phyloP scores from a whole-genome alignment of 2,113 vertebrate genomes.

The Argyrosomus japonicus region DNA sequence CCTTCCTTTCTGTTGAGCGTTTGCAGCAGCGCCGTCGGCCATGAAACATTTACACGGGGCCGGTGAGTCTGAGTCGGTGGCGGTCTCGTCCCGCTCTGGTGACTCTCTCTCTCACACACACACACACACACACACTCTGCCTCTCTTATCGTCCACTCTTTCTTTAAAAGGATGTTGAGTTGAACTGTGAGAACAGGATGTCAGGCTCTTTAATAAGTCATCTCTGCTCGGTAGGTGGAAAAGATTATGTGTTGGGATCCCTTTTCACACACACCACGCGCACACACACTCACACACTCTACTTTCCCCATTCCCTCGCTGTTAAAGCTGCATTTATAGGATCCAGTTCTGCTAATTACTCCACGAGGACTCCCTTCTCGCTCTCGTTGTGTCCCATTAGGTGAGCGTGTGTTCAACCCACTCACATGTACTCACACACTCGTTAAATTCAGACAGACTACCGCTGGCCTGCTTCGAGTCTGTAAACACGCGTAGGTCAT shows the following conservation, averaged over 20 bases:
- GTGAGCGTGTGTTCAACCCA: neutral
- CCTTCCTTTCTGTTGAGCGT: neutral
- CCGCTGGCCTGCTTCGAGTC: slow-evolving; percentile 47
- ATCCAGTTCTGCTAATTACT: slow-evolving; percentile 71
- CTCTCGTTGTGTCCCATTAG: slow-evolving; percentile 47
- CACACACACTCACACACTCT: neutral
- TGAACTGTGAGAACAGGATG: slow-evolving; percentile 46
- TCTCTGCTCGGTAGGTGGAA: slow-evolving; percentile 44
- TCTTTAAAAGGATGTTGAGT: slow-evolving; percentile 19
- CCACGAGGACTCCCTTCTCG: slow-evolving; percentile 32
- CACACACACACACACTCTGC: neutral
- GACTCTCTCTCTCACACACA: slow-evolving; percentile 13
- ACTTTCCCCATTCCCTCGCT: slow-evolving; percentile 16
- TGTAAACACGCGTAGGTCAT: slow-evolving; percentile 75
- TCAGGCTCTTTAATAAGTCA: slow-evolving; percentile 48
- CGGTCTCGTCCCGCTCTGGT: slow-evolving; percentile 19
- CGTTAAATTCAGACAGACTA: slow-evolving; percentile 77
- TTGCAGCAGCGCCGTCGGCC: slow-evolving; percentile 1
- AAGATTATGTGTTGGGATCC: slow-evolving; percentile 16
- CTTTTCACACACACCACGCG: slow-evolving; percentile 11
- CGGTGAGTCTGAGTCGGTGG: slow-evolving; percentile 24
- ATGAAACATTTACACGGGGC: slow-evolving; percentile 60
- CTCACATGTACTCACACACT: slow-evolving; percentile 47
- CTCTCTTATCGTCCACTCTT: slow-evolving; percentile 11
- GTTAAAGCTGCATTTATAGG: slow-evolving; percentile 65